Evolutionary conservation across 2,797 vertebrate species (phyloP), one percentile per base, ranked within the genome.

Genomic region (Artibeus lituratus): DNA sequence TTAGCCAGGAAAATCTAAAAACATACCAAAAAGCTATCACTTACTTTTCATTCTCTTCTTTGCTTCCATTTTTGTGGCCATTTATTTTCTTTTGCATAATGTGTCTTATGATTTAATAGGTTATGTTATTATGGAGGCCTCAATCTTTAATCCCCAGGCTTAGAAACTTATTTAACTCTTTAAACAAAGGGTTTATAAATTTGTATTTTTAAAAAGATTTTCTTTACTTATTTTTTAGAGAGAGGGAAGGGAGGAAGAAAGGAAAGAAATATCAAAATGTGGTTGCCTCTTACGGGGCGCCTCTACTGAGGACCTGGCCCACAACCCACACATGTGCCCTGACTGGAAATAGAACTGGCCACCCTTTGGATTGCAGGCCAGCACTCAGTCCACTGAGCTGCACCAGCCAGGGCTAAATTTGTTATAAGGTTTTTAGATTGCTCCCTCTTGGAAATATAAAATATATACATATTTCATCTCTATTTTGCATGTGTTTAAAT

Each of bases 1-100:
- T 73, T 55, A 96, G 51, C 42, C 51, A 88, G 53, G 37, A 94
- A 96, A 84, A 42, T 44, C 37, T 57, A 37, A 78, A 94, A 92
- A 39, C 15, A 69, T n/a, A 59, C 29, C 35, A 83, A 8, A 85
- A 96, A 22, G 3, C 1, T 47, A 77, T 76, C 2, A 24, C 9
- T 44, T 87, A 86, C 35, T 83, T 72, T 65, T 47, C 42, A 24
- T 5, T 37, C 62, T 15, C 22, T 26, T 86, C 29, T 16, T 42
- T 7, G 18, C 1, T 10, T 18, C 7, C 10, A 22, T 55, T 57
- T 69, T 7, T 69, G 44, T 44, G 7, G 15, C 16, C 21, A 39
- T 57, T 53, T 85, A 14, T 80, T 87, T 94, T 53, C 14, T 83
- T n/a, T 76, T 78, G 10, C 21, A 53, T 32, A 59, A 62, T 73